phyloP scores from a whole-genome alignment of 2,888 invertebrate genomes.

The Charanyca ferruginea region DNA sequence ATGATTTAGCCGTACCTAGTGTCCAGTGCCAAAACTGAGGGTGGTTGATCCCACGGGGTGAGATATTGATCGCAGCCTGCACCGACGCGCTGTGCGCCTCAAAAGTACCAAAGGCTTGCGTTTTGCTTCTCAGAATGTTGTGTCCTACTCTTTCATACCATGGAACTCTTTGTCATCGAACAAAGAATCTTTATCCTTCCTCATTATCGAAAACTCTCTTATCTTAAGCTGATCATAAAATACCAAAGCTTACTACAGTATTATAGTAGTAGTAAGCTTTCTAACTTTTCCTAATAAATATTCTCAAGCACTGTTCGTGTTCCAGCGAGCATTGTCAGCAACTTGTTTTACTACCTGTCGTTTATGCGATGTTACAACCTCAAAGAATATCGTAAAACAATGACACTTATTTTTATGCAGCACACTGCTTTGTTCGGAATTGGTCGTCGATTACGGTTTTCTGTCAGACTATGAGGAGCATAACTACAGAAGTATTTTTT shows the following conservation, averaged over 20 bases:
- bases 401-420: constrained; percentile 13
- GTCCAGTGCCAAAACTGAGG: constrained; percentile 61
- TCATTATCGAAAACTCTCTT: constrained; percentile 14
- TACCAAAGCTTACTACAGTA: constrained; percentile 15
- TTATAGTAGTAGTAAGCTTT: constrained; percentile 8
- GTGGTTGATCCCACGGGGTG: constrained; percentile 52
- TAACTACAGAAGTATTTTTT: constrained; percentile 11
- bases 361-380: constrained; percentile 19
- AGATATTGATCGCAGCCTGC: constrained; percentile 65
- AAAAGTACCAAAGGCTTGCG: constrained; percentile 37
- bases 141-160: constrained; percentile 34
- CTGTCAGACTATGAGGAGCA: constrained; percentile 2
- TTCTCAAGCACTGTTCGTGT: constrained; percentile 10
- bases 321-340: constrained; percentile 21
- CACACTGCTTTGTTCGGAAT: constrained; percentile 11
- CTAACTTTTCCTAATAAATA: constrained; percentile 23
- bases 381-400: constrained; percentile 22
- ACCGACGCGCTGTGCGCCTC: constrained; percentile 49
- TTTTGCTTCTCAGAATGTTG: constrained; percentile 31
- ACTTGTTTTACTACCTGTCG: constrained; percentile 35
- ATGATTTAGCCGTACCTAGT: constrained; percentile 55
- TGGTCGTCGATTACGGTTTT: constrained; percentile 12
- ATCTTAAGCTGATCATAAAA: constrained; percentile 21
- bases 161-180: constrained; percentile 13
- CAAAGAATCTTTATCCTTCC: constrained; percentile 18